Evolutionary conservation across 23 tunicate genomes (phyloP).

Genomic region (Phallusia fumigata): DNA sequence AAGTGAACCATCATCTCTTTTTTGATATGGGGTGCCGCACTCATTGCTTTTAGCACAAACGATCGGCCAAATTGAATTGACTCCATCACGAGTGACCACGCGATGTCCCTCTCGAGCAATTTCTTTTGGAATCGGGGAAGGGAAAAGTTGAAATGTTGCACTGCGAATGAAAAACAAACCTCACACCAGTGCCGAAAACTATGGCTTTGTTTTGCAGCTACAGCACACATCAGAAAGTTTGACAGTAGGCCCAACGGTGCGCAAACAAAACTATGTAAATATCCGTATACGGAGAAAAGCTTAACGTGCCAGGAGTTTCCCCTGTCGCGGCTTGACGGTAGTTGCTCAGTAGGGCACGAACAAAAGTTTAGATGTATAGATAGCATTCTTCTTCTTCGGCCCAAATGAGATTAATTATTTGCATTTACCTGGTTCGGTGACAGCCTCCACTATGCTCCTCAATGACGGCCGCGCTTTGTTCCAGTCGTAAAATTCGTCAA

Average conservation of each 20-base stretch:
- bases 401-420: not conserved
- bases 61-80: not conserved
- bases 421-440: slow-evolving; percentile 55
- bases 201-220: no score
- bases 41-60: not conserved
- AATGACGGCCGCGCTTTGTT: slow-evolving; percentile 23
- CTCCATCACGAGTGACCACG: not conserved
- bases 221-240: no score
- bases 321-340: no score
- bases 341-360: no score
- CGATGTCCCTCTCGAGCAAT: slow-evolving; percentile 7
- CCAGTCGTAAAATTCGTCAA: slow-evolving; percentile 41
- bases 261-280: no score
- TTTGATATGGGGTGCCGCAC: not conserved
- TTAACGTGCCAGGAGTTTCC: no score
- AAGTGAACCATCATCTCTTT: not conserved
- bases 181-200: no score
- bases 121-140: not conserved
- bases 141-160: slow-evolving; percentile 10
- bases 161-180: not conserved
- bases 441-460: slow-evolving; percentile 41
- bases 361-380: no score
- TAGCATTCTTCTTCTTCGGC: no score
- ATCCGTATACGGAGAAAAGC: no score
- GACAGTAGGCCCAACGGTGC: no score